phyloP scores from a whole-genome alignment of 2,797 vertebrate genomes.

The Natrix natrix region DNA sequence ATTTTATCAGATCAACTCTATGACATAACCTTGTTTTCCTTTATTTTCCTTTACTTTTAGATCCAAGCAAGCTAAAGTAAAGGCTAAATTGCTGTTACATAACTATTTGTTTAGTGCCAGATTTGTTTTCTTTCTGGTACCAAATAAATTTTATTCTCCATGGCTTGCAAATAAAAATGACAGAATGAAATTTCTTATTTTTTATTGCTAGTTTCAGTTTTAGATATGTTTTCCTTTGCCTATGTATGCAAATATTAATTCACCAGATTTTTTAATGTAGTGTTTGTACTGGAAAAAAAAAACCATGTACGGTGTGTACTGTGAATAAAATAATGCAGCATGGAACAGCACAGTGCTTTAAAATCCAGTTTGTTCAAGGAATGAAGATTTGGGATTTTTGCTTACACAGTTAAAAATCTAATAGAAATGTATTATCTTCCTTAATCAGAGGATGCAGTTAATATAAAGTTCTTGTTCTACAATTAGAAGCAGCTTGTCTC shows the following conservation, averaged over 20 bases:
- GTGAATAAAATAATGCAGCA: not conserved
- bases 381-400: not conserved
- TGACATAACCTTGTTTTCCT: not conserved
- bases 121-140: not conserved
- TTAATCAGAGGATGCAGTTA: not conserved
- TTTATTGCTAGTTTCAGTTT: not conserved
- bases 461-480: slow-evolving; percentile 1
- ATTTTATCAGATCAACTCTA: not conserved
- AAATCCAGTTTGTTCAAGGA: not conserved
- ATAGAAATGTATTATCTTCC: not conserved
- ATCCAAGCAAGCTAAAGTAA: not conserved
- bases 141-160: not conserved
- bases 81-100: not conserved
- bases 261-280: not conserved
- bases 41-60: not conserved
- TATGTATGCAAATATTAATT: not conserved
- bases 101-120: not conserved
- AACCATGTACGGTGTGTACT: not conserved
- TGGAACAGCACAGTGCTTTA: not conserved
- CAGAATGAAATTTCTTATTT: not conserved
- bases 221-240: not conserved
- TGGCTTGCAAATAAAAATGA: not conserved
- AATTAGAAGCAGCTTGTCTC: not conserved
- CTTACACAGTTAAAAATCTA: not conserved
- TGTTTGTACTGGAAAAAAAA: not conserved